Evolutionary conservation across 2,888 invertebrate species (phyloP).

Genomic region (Drosophila limbata): DNA sequence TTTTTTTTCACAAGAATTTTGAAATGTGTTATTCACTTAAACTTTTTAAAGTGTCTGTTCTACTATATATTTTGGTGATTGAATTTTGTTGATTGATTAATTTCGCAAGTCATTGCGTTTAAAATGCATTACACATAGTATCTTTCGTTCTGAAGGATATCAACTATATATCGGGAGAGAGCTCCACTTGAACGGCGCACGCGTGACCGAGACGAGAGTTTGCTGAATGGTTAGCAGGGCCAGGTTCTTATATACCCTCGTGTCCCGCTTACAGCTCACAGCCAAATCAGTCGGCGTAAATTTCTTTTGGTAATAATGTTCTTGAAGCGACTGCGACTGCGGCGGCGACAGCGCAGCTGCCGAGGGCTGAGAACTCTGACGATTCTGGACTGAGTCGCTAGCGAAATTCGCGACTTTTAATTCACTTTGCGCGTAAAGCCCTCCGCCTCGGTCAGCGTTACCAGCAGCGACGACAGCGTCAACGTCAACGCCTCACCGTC

Average conservation of each 20-base stretch:
- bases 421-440: constrained; percentile 59
- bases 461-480: constrained; percentile 23
- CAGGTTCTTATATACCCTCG: constrained; percentile 85
- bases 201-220: constrained; percentile 78
- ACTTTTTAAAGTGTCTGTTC: neutral
- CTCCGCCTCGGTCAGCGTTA: constrained; percentile 34
- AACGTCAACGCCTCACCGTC: constrained; percentile 22
- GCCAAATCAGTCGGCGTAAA: constrained; percentile 51
- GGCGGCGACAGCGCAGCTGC: constrained; percentile 48
- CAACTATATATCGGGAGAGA: constrained; percentile 28
- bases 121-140: constrained; percentile 23
- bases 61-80: neutral
- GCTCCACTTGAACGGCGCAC: constrained; percentile 71
- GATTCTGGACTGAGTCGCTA: constrained; percentile 36
- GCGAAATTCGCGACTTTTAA: constrained; percentile 45
- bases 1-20: constrained; percentile 5
- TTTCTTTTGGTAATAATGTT: constrained; percentile 71
- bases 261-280: constrained; percentile 51
- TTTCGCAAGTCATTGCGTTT: constrained; percentile 33
- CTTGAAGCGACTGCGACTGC: constrained; percentile 50
- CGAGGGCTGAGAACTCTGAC: constrained; percentile 14
- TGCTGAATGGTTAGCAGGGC: constrained; percentile 76
- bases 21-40: constrained; percentile 10
- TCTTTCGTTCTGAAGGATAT: constrained; percentile 64
- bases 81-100: constrained; percentile 3